These are phyloP conservation scores for Anolis carolinensis DNA, from an alignment of 2,113 vertebrate species.

Conservation along the genomic window DNA sequence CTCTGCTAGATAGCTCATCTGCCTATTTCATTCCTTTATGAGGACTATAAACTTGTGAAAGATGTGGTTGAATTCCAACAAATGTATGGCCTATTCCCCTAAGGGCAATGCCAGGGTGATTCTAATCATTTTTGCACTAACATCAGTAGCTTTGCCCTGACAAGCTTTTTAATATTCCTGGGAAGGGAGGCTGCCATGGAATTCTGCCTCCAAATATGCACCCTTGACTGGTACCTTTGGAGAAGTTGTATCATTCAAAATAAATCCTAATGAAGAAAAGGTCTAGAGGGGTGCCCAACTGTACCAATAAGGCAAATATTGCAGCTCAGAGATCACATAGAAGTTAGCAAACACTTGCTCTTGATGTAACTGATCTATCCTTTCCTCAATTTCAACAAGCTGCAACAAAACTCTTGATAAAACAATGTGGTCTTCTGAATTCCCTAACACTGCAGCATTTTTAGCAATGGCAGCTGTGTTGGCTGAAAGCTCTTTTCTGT, in stretches of 20 bases:
- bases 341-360: slow-evolving; percentile 96
- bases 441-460: slow-evolving; percentile 97
- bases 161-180: background rate
- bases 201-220: background rate
- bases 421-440: slow-evolving; percentile 97
- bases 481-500: slow-evolving; percentile 95
- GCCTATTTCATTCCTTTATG: background rate
- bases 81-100: no score
- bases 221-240: background rate
- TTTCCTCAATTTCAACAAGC: slow-evolving; percentile 98
- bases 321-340: slow-evolving; percentile 92
- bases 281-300: slow-evolving; percentile 58
- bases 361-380: slow-evolving; percentile 96
- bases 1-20: no score
- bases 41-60: no score
- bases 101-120: background rate
- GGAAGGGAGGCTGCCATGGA: background rate
- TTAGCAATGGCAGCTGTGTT: slow-evolving; percentile 96
- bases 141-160: background rate
- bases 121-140: background rate
- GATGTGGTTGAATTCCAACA: no score
- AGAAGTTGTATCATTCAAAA: background rate
- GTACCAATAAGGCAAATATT: slow-evolving; percentile 94
- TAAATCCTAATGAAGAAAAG: background rate
- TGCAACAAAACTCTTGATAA: slow-evolving; percentile 95